A percentile compares a stretch with the other conserved stretches of the same genome.
Evolutionary conservation across 2,797 vertebrate species (phyloP).

Genomic region (Echeneis naucrates): DNA sequence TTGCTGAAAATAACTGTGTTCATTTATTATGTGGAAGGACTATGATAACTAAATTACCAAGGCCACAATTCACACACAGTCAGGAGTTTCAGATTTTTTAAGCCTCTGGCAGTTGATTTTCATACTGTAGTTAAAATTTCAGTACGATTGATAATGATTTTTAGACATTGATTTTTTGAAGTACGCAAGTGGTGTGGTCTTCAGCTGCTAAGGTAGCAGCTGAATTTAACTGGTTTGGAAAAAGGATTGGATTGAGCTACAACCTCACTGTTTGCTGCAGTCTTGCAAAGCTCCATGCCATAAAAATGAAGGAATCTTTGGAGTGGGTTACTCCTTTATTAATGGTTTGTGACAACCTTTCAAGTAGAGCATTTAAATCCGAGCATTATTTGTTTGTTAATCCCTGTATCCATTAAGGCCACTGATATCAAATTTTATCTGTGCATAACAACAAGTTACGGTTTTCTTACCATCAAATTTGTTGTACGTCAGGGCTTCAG

Average conservation of each 20-base stretch:
- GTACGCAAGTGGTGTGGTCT: too few relatives aligned
- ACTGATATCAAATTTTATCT: neutral
- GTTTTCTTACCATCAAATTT: constrained; percentile 90
- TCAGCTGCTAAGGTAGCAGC: too few relatives aligned
- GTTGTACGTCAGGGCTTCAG: constrained; percentile 66
- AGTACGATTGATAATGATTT: too few relatives aligned
- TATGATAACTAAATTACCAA: too few relatives aligned
- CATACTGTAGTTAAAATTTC: neutral
- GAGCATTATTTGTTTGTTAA: neutral
- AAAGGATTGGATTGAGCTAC: neutral
- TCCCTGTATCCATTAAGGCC: neutral
- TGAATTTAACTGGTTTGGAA: too few relatives aligned
- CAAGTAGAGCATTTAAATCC: neutral
- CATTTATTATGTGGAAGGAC: too few relatives aligned
- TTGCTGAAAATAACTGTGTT: too few relatives aligned
- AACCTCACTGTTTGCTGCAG: neutral
- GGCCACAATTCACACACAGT: too few relatives aligned
- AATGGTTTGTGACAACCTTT: neutral
- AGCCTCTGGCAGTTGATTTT: neutral
- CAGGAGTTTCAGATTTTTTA: neutral
- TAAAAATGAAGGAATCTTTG: neutral
- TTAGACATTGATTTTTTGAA: too few relatives aligned
- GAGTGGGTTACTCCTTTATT: neutral
- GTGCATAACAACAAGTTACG: neutral
- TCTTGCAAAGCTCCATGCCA: neutral